Base-by-base conservation (phyloP, 2,888 invertebrate genomes). In the Meiosimyza decipiens region DNA sequence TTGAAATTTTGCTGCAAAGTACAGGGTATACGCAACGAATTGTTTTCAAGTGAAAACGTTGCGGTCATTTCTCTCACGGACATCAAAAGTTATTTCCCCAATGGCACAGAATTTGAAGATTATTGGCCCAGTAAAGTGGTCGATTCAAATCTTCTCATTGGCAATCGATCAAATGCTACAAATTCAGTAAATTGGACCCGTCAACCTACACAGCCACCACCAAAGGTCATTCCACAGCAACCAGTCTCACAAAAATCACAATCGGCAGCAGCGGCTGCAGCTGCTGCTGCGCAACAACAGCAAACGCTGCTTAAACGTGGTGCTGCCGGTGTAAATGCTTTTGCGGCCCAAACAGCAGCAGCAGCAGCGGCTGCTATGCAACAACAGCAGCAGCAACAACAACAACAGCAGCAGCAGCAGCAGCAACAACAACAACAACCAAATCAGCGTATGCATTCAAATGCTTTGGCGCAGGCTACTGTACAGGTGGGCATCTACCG, bases 1-100 rank as follows among this genome's bases (percentile, higher is more conserved):
- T 89, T 97, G 77, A 96, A 96, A 87, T 96, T 97, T 87, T 96
- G 96, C 88, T 96, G 96, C 88, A 96, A 96, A 88, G 96, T 97
- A 77, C 96, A 96, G 88, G 96, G 96, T 68, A 96, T 96, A 79
- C 89, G 96, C 77, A 96, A 95, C 83, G 96, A 96, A 88, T 88
- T 96, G 74, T 96, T 96, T 87, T 94, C 95, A 22, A 95, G 94
- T 89, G 95, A 96, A 83, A 94, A 94, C 12, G 96, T 96, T 87
- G 93, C 94, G 71, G 96, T 96, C 81, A 96, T 96, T 74, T 95
- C 95, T 89, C 89, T 96, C 79, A 92, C 93, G 55, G 96, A 96
- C 87, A 95, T 96, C 80, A 95, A 94, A 85, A 94, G 94, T 85
- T 96, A 96, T 84, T 96, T 96, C 81, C 95, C 95, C 0, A 94